Conservation (phyloP, 2,888 invertebrate species). For the Parthenolecanium corni region DNA sequence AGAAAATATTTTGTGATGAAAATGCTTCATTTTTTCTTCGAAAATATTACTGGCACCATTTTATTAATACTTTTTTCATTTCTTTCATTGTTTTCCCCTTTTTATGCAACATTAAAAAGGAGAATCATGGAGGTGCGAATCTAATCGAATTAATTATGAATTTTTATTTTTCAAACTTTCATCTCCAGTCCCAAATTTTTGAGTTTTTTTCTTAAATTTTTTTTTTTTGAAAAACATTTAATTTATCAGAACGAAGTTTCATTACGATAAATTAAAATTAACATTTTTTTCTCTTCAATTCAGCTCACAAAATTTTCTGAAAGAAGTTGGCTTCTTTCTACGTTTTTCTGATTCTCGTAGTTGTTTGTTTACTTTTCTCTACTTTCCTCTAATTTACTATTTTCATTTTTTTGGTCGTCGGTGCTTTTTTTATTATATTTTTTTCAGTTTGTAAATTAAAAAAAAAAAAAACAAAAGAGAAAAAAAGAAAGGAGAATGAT, state of each 20-base stretch:
- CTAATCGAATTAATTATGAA: conserved; percentile 19
- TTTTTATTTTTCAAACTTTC: conserved; percentile 4
- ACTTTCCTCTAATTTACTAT: conserved; percentile 3
- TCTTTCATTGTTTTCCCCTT: too few species aligned
- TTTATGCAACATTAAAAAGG: neutral
- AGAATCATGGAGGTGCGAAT: neutral
- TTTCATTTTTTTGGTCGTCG: neutral
- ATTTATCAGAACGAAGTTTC: conserved; percentile 18
- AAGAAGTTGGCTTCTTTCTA: too few species aligned
- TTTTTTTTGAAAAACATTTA: conserved; percentile 8
- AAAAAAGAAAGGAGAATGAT: too few species aligned
- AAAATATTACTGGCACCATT: too few species aligned
- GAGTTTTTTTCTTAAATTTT: too few species aligned
- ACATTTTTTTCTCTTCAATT: neutral
- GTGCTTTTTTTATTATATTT: neutral
- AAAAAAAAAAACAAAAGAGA: neutral
- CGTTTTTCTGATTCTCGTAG: neutral
- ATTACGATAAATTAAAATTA: conserved; percentile 15
- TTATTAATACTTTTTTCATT: neutral
- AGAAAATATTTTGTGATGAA: too few species aligned
- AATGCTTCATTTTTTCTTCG: too few species aligned
- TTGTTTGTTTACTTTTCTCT: conserved; percentile 18
- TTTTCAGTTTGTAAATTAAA: neutral
- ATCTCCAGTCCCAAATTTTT: neutral
- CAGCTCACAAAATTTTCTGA: neutral